These are phyloP conservation scores for Leptosomus discolor DNA, from an alignment of 2,113 vertebrate genomes.

Conservation along the genomic window DNA sequence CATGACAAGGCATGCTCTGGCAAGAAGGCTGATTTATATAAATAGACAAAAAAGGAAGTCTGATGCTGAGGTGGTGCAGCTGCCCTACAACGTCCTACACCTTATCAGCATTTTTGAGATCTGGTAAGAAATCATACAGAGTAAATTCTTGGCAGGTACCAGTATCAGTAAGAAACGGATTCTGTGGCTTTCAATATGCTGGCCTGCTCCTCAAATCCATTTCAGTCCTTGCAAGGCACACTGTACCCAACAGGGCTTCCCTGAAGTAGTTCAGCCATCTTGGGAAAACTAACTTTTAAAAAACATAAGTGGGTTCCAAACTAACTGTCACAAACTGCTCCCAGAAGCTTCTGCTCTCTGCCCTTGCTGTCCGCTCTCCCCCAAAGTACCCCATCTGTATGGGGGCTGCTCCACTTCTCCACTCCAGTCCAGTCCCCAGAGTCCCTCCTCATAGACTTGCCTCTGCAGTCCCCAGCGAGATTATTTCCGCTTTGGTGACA, in stretches of 20 bases:
- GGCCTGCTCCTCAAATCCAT: not conserved
- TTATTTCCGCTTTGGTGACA: not conserved
- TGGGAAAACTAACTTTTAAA: not conserved
- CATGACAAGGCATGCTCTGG: not conserved
- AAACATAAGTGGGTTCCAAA: not conserved
- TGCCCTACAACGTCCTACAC: not conserved
- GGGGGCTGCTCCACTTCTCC: not conserved
- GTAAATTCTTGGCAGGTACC: not conserved
- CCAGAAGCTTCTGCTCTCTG: not conserved
- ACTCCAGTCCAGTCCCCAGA: not conserved
- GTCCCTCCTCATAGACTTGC: not conserved
- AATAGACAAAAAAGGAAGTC: not conserved
- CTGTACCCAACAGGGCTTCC: not conserved
- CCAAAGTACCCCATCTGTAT: not conserved
- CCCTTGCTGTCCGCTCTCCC: not conserved
- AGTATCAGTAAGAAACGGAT: not conserved
- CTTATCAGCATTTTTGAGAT: not conserved
- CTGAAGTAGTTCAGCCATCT: not conserved
- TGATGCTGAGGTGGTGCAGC: not conserved
- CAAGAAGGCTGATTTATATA: not conserved
- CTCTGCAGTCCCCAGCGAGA: fast-evolving
- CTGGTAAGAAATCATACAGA: not conserved
- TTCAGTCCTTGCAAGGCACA: not conserved
- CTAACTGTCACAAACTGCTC: not conserved
- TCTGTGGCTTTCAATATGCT: not conserved